Percentiles rank a stretch among this genome's conserved stretches.
phyloP scores from a whole-genome alignment of 2,888 invertebrate genomes.

The Zonitis immaculata region DNA sequence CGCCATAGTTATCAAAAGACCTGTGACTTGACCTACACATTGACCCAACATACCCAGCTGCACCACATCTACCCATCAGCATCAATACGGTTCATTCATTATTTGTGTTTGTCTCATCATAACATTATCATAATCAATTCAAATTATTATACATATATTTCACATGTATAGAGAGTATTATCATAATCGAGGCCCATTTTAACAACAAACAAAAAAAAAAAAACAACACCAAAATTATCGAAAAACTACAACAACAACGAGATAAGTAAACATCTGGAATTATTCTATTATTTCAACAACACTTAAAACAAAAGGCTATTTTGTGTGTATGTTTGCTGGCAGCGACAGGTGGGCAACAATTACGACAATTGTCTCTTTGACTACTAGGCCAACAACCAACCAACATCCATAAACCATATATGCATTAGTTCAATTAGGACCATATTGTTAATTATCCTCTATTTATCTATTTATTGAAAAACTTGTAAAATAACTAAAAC shows the following conservation, averaged over 20 bases:
- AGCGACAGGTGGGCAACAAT: slow-evolving; percentile 1
- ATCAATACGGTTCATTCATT: slow-evolving; percentile 20
- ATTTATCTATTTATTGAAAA: slow-evolving; percentile 15
- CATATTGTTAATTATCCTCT: slow-evolving; percentile 11
- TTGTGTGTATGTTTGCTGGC: background rate
- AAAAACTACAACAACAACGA: no score
- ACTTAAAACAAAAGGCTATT: no score
- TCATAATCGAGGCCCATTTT: no score
- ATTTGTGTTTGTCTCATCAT: slow-evolving; percentile 10
- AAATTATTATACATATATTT: no score
- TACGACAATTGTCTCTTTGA: slow-evolving; percentile 6
- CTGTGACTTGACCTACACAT: slow-evolving; percentile 27
- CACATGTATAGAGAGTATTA: no score
- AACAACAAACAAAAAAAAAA: no score
- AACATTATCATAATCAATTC: background rate
- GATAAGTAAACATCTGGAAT: background rate
- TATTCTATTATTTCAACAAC: background rate
- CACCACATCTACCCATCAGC: slow-evolving; percentile 21
- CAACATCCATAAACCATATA: background rate
- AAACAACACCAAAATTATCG: no score
- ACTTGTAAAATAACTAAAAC: slow-evolving; percentile 10
- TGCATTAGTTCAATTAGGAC: slow-evolving; percentile 14
- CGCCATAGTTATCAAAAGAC: slow-evolving; percentile 31
- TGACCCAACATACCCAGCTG: slow-evolving; percentile 31
- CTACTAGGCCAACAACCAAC: no score